These are phyloP conservation scores for Astreopora myriophthalma DNA, from an alignment of 64 coral and sea anemone species.

Conservation along the genomic window DNA sequence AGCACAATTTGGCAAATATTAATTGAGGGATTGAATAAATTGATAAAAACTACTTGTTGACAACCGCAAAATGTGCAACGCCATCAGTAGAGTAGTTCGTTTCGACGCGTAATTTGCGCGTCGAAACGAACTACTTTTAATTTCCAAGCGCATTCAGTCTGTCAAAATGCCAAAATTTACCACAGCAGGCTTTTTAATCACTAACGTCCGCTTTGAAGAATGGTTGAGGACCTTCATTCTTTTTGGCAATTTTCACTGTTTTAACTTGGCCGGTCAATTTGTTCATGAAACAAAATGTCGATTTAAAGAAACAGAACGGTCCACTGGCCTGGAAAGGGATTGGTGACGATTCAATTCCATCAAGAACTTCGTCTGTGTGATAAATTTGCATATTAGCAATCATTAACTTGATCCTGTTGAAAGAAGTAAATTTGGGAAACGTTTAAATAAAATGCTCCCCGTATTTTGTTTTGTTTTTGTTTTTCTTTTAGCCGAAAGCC, in stretches of 20 bases:
- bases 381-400: not conserved
- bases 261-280: not conserved
- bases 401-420: not conserved
- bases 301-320: no score
- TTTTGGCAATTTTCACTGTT: not conserved
- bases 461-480: no score
- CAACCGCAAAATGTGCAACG: not conserved
- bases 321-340: not conserved
- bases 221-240: no score
- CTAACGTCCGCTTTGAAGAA: not conserved
- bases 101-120: not conserved
- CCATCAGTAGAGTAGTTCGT: not conserved
- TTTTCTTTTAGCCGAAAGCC: not conserved
- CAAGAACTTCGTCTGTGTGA: not conserved
- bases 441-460: not conserved
- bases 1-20: no score
- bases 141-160: not conserved
- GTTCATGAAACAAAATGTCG: not conserved
- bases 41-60: not conserved
- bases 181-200: not conserved
- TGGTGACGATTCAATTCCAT: not conserved
- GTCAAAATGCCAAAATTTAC: slow-evolving; percentile 5
- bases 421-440: not conserved
- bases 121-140: no score
- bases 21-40: no score